Evolutionary conservation across 2,797 vertebrate species (phyloP), one percentile per base, ranked within the genome.

Genomic region (Pseudochirops corinnae): DNA sequence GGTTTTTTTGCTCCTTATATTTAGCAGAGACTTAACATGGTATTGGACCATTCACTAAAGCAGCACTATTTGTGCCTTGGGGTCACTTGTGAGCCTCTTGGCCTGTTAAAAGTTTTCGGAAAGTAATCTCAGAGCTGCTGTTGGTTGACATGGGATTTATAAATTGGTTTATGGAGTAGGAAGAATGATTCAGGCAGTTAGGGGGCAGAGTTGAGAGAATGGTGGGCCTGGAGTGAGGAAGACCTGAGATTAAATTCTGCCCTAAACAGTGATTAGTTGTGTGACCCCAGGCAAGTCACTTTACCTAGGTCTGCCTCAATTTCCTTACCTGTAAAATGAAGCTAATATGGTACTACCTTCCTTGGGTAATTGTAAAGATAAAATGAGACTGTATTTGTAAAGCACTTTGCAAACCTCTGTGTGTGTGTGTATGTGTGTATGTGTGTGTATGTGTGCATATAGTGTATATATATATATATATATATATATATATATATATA

Each of bases 171-270:
- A 74, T 74, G 62, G 33, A 39, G 33, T 74, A 5, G 33, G 33
- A 16, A 39, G 16, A 74, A 33, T 6, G 16, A 74, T 74, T 74
- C 62, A 74, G 33, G n/a, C 18, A 74, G 9, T 33, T 21, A 74
- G 33, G 33, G 16, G 16, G 26, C 62, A n/a, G 1, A 74, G 33
- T 6, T 39, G 62, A 39, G 62, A 74, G 14, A 74, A 0, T n/a
- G 33, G 5, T 39, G 9, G 33, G 33, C 14, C 62, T 74, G 33
- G 62, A 74, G 33, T 74, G 16, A 74, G 62, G 62, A 74, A 39
- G 52, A 10, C 57, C 29, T 92, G n/a, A 26, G 28, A 92, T 91
- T 91, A 94, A 95, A 93, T 94, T 90, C 87, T 96, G 55, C 56
- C 93, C 56, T 95, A 74, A 92, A 92, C 50, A 90, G 24, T 74